A percentile compares a stretch with the other conserved stretches of the same genome.
Evolutionary conservation across 64 coral and sea anemone genomes (phyloP).

Genomic region (Actinia equina): DNA sequence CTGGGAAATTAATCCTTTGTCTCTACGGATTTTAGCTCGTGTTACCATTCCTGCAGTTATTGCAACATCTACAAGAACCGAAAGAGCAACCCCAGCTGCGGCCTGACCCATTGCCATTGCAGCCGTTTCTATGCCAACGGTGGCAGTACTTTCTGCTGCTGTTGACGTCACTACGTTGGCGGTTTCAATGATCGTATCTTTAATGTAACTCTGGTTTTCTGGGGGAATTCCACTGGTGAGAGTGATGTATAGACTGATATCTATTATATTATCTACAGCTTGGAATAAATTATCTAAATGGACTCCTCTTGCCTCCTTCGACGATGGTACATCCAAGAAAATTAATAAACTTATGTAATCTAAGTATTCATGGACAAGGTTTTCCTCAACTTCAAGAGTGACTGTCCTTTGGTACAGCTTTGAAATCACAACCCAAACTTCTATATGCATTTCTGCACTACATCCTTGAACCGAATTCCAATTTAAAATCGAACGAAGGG

Average conservation of each 20-base stretch:
- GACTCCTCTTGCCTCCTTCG: slow-evolving; percentile 28
- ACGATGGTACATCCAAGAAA: slow-evolving; percentile 59
- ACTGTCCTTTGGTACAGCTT: slow-evolving; percentile 23
- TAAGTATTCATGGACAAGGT: slow-evolving; percentile 36
- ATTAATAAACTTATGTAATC: slow-evolving; percentile 41
- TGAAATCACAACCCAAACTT: slow-evolving; percentile 54
- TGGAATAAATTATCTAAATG: slow-evolving; percentile 73
- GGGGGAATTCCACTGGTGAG: slow-evolving; percentile 45
- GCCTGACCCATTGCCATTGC: slow-evolving; percentile 95
- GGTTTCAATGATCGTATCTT: slow-evolving; percentile 90
- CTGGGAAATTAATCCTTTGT: slow-evolving; percentile 80
- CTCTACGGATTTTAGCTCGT: slow-evolving; percentile 72
- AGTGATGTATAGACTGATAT: slow-evolving; percentile 54
- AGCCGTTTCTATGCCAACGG: slow-evolving; percentile 97
- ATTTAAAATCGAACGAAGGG: not conserved
- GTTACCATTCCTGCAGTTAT: slow-evolving; percentile 92
- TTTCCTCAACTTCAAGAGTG: slow-evolving; percentile 52
- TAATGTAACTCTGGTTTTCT: slow-evolving; percentile 55
- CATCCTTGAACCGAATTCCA: not conserved
- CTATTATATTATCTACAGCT: slow-evolving; percentile 76
- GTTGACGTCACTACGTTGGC: slow-evolving; percentile 90
- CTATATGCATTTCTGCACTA: slow-evolving; percentile 15
- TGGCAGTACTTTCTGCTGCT: slow-evolving; percentile 94
- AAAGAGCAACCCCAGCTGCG: slow-evolving; percentile 87
- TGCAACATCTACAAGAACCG: slow-evolving; percentile 86